Evolutionary conservation across 2,888 invertebrate species (phyloP), one percentile per base, ranked within the genome.

Genomic region (Eristalinus sepulchralis): DNA sequence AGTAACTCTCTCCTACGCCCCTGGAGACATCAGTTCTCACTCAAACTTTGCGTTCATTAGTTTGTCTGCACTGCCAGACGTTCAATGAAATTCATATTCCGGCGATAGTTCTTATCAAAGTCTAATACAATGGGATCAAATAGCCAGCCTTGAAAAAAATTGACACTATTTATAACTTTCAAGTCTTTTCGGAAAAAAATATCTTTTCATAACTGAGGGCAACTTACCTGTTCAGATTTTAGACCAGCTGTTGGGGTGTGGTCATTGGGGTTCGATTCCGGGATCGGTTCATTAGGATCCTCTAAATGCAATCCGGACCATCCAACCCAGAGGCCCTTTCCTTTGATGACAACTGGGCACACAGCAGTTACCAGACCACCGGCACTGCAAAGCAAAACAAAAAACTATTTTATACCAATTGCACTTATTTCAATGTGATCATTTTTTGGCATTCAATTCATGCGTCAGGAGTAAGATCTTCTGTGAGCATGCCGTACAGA

Each of bases 321-420:
- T 88, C 97, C 97, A 53, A 98, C 97, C 97, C 97, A 98, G 77
- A 97, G 94, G 59, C 97, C 97, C 89, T 95, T 94, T 70, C 97
- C 95, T 87, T 96, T 95, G 88, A 97, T 96, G 6, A 97, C 97
- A 10, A 97, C 97, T 0, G 97, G 97, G 27, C 97, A 97, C 9
- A 98, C 97, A 0, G 97, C 97, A 8, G 97, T 98, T 22, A 97
- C 97, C 89, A 98, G 93, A 75, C 97, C 97, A 80, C 97, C 97
- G 91, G 97, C 97, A 92, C 97, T 97, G 68, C 33, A 39, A 80
- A 47, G 60, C 62, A 24, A 66, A 20, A 62, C 13, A 31, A 68
- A 31, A 10, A 9, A 20, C 13, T 36, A 47, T 17, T n/a, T 39
- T 24, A 8, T 13, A 66, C 53, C 34, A 5, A 77, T 10, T 11